Base-by-base conservation (phyloP, 2,888 invertebrate genomes). In the Drosophila atripex region DNA sequence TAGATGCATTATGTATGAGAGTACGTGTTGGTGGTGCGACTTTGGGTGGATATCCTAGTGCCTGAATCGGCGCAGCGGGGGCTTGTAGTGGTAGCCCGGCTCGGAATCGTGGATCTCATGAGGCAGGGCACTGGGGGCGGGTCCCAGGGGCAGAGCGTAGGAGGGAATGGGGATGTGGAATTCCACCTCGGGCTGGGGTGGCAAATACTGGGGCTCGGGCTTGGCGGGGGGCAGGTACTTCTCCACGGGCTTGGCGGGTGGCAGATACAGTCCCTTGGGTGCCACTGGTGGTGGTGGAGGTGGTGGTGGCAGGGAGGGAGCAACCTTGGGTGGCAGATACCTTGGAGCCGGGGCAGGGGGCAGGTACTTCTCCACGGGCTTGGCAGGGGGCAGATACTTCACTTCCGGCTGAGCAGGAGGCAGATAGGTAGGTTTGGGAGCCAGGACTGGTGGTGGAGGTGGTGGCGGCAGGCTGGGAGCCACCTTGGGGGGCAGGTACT, bases 121-220 rank as follows among this genome's bases (percentile, higher is more conserved):
- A 9, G 80, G 68, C 56, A 69, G 12, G 1, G 70, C 2, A 56
- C 54, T 35, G 52, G 8, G 57, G 11, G 69, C 76, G 53, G 71
- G 63, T 35, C 73, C 77, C 52, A 89, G 23, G 0, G 89, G 89
- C 0, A 84, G 78, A 1, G 89, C 90, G 53, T 90, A 90, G 0
- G 86, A 78, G 4, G 90, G 90, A 23, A 89, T 82, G 49, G 90
- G 89, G 41, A 90, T 90, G 51, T 80, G 77, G 49, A 76, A 89
- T 14, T 49, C 55, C 11, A 55, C 21, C 9, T 71, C 68, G 0
- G 54, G 43, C 18, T 54, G 70, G 7, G 43, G 43, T n/a, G 80
- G 79, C 69, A 83, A 46, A 25, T 83, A 83, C 43, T 68, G 57
- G 0, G 65, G 8, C 21, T 72, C 73, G 4, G 78, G 78, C 32